Evolutionary conservation across 2,113 vertebrate species (phyloP).

Genomic region (Rana temporaria): DNA sequence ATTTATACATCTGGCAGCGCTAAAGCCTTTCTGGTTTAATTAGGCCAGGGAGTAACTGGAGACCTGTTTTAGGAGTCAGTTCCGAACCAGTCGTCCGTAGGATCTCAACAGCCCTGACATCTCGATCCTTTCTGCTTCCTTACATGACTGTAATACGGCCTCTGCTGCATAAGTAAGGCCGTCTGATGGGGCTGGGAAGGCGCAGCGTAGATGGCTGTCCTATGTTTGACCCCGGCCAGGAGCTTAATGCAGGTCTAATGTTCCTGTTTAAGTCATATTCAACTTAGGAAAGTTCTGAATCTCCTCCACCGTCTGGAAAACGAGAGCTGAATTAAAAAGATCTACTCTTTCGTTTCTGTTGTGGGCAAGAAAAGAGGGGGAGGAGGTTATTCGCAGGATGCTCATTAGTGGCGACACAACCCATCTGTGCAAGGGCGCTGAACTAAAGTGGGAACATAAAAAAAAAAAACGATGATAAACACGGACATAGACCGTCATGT

Average conservation of each 20-base stretch:
- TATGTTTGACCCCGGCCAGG: conserved; percentile 64
- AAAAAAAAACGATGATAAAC: conserved; percentile 15
- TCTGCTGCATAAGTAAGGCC: conserved; percentile 66
- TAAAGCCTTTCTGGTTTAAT: conserved; percentile 72
- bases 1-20: conserved; percentile 70
- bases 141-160: conserved; percentile 69
- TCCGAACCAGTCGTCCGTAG: conserved; percentile 70
- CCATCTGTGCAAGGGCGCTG: conserved; percentile 50
- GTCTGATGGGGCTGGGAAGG: conserved; percentile 68
- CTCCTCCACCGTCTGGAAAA: conserved; percentile 61
- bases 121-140: conserved; percentile 72
- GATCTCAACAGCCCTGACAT: conserved; percentile 71
- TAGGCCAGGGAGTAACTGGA: conserved; percentile 71
- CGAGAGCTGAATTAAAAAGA: conserved; percentile 57
- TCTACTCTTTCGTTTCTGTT: not conserved
- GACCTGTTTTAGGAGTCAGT: conserved; percentile 67
- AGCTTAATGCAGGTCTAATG: conserved; percentile 65
- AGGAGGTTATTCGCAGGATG: conserved; percentile 55
- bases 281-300: conserved; percentile 65
- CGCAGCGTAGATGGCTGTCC: conserved; percentile 70
- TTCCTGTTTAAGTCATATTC: conserved; percentile 63
- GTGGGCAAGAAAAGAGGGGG: conserved; percentile 61
- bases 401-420: conserved; percentile 42
- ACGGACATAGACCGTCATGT: conserved; percentile 5
- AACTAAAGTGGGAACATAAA: conserved; percentile 1